Evolutionary conservation across 1,140 invertebrate genomes (phyloP).

Genomic region (Drosophila ohnishii): DNA sequence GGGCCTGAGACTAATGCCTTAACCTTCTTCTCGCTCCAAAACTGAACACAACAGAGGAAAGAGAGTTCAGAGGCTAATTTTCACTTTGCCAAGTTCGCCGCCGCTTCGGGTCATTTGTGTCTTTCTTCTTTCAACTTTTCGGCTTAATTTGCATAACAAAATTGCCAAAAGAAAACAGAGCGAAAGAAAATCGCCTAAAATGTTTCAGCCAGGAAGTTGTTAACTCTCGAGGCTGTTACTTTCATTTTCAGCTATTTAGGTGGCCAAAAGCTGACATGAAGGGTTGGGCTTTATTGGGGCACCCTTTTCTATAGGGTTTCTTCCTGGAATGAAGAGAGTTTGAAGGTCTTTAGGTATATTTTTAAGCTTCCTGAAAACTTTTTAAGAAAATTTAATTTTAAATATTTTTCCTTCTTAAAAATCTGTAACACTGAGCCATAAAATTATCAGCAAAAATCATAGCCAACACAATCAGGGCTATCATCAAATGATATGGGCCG

Average conservation of each 20-base stretch:
- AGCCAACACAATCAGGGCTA: slow-evolving; percentile 22
- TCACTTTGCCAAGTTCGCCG: slow-evolving; percentile 63
- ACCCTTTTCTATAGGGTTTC: neutral
- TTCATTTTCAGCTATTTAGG: slow-evolving; percentile 45
- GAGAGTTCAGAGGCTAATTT: slow-evolving; percentile 72
- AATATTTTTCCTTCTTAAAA: neutral
- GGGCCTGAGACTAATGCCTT: slow-evolving; percentile 44
- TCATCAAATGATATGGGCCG: slow-evolving; percentile 8
- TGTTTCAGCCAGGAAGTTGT: slow-evolving; percentile 60
- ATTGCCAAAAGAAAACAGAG: slow-evolving; percentile 40
- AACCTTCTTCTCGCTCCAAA: slow-evolving; percentile 33
- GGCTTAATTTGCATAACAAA: slow-evolving; percentile 68
- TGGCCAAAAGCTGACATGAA: slow-evolving; percentile 6
- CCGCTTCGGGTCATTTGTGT: slow-evolving; percentile 63
- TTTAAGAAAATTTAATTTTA: neutral
- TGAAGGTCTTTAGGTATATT: neutral
- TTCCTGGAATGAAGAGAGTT: neutral
- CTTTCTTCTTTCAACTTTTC: slow-evolving; percentile 51
- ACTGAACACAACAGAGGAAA: slow-evolving; percentile 1
- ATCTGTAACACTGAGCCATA: neutral
- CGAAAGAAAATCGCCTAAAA: slow-evolving; percentile 37
- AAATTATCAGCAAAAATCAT: slow-evolving; percentile 3
- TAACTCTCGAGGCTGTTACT: slow-evolving; percentile 58
- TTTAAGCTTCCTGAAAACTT: neutral
- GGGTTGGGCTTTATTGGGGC: neutral